These are phyloP conservation scores for Gorsachius goisagi DNA, from an alignment of 2,113 vertebrate genomes.

Conservation along the genomic window DNA sequence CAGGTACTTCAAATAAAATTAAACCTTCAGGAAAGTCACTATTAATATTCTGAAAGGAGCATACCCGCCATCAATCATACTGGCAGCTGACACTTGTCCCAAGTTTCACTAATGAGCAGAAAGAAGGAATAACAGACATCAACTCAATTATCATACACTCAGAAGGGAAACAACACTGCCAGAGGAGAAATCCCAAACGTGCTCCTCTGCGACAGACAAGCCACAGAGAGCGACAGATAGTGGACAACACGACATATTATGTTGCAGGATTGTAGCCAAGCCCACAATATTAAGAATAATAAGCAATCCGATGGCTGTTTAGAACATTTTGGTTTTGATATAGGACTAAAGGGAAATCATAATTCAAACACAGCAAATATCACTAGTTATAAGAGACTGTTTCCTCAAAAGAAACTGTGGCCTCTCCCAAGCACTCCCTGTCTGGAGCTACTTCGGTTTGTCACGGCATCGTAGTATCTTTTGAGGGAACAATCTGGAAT, in stretches of 20 bases:
- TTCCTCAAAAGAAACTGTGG: background rate
- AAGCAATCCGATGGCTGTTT: background rate
- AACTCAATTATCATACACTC: background rate
- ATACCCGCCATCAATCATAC: background rate
- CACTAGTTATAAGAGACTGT: background rate
- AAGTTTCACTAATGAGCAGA: background rate
- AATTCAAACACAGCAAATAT: background rate
- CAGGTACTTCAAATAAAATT: background rate
- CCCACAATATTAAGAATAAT: background rate
- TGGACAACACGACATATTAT: background rate
- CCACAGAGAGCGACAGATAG: background rate
- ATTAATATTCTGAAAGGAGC: background rate
- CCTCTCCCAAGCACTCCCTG: background rate
- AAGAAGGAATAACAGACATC: background rate
- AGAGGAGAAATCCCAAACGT: background rate
- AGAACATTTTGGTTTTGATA: conserved; percentile 19
- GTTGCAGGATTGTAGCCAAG: background rate
- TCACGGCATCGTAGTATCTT: background rate
- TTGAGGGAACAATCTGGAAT: conserved; percentile 1
- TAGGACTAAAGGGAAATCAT: conserved; percentile 6
- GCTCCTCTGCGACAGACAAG: background rate
- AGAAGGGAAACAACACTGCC: background rate
- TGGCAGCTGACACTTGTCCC: background rate
- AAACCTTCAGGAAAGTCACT: background rate
- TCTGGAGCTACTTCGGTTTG: background rate